Evolutionary conservation across 92 coral and sea anemone species (phyloP), one percentile per base, ranked within the genome.

Genomic region (Paramuricea clavata): DNA sequence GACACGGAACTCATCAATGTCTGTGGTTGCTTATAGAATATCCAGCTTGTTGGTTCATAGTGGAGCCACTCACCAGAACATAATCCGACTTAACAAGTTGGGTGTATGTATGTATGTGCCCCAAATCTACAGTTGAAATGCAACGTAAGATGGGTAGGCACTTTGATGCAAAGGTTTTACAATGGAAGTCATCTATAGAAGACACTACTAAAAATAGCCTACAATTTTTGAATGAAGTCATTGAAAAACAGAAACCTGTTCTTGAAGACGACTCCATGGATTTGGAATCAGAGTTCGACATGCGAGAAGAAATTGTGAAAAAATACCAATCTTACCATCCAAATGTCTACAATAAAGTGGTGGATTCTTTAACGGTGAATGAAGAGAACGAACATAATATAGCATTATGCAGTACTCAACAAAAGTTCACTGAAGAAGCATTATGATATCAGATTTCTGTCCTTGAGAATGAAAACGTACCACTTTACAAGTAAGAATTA

Each of bases 81-180:
- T 86, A 8, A 79, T 9, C 5, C 60, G 87, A 54, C 49, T 86
- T 5, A 80, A 79, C 62, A 79, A 43, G 16, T 79, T 86, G 50
- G 76, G 78, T 76, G 50, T n/a, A n/a, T n/a, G n/a, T 86, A 19
- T 80, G 86, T 25, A 86, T 86, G 90, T 61, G 74, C 3, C 90
- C 86, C 8, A 57, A 79, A 17, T 49, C 76, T 16, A 64, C 70
- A 10, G 34, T 86, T 8, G 19, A 49, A 22, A 19, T 86, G 16
- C 90, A 86, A 65, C 25, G 68, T 26, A 86, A 42, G 10, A 60
- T 86, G 89, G 89, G 89, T 7, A 65, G 56, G 26, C 19, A 60
- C 47, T 86, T 41, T 65, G 64, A 79, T 16, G 64, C 76, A 16
- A 86, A 86, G 50, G 60, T 76, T 5, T 64, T 86, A 10, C 3